A percentile compares a stretch with the other conserved stretches of the same genome.
Conservation (phyloP, 1,140 invertebrate genomes). For the Drosophila lacertosa region DNA sequence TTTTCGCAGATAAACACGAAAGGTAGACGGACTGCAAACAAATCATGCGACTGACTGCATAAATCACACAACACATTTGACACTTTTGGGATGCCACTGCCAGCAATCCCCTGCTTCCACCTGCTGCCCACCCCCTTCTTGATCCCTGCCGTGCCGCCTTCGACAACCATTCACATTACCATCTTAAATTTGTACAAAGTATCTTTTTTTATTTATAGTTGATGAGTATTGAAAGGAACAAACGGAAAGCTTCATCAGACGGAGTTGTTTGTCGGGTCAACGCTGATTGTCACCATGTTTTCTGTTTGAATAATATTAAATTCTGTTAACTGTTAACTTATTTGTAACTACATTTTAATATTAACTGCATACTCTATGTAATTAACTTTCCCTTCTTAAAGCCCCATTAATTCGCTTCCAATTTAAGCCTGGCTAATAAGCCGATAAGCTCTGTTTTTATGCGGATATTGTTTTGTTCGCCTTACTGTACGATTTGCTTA, state of each 20-base stretch:
- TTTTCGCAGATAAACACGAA: slow-evolving; percentile 81
- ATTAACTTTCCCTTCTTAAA: too few species aligned
- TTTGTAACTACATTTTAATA: too few species aligned
- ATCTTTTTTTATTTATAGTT: slow-evolving; percentile 34
- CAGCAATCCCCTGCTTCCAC: not conserved
- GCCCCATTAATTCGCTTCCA: too few species aligned
- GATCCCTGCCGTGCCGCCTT: not conserved
- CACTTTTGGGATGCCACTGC: slow-evolving; percentile 78
- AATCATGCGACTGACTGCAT: slow-evolving; percentile 82
- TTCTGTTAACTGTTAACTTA: too few species aligned
- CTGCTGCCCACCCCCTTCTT: not conserved
- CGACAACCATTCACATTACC: slow-evolving; percentile 32
- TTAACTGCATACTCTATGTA: too few species aligned
- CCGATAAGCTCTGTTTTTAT: slow-evolving; percentile 6
- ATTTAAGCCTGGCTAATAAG: not conserved
- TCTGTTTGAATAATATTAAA: too few species aligned
- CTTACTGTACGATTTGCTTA: slow-evolving; percentile 52
- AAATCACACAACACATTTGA: slow-evolving; percentile 82
- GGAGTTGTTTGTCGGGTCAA: slow-evolving; percentile 40
- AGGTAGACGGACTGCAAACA: slow-evolving; percentile 81
- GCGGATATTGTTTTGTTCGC: not conserved
- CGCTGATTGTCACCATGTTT: slow-evolving; percentile 44
- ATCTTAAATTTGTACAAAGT: slow-evolving; percentile 49
- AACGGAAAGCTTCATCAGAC: slow-evolving; percentile 2
- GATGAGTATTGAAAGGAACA: slow-evolving; percentile 55